Conservation (phyloP, 2,113 vertebrate genomes). For the Ptilonorhynchus violaceus region DNA sequence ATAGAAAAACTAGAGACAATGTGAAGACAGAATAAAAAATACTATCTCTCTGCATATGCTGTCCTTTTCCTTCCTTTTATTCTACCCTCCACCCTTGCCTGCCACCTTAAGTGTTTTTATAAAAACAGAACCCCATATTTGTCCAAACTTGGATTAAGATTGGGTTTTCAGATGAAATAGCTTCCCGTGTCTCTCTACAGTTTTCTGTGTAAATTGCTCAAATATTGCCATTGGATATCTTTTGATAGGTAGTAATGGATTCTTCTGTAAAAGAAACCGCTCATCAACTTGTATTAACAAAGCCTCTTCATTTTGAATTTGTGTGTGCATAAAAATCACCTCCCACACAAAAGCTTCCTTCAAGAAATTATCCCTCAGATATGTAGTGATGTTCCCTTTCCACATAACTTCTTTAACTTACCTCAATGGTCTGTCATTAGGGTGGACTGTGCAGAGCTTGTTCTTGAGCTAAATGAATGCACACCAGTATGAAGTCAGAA, state of each 20-base stretch:
- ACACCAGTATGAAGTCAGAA: not conserved
- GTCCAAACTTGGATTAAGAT: not conserved
- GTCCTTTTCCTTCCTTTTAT: not conserved
- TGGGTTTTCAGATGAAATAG: not conserved
- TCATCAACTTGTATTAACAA: not conserved
- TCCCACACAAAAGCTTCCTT: not conserved
- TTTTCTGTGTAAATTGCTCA: not conserved
- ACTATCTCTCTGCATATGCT: not conserved
- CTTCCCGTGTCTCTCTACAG: not conserved
- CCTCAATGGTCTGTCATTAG: accelerated
- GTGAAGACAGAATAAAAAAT: not conserved
- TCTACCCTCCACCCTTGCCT: not conserved
- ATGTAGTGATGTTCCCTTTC: not conserved
- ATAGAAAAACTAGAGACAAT: not conserved
- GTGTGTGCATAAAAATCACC: not conserved
- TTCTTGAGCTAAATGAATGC: not conserved
- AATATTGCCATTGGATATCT: not conserved
- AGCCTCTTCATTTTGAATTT: not conserved
- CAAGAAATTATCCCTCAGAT: not conserved
- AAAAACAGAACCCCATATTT: not conserved
- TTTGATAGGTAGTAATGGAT: not conserved
- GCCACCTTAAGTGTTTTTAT: not conserved
- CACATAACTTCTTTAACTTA: not conserved
- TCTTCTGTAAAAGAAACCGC: not conserved
- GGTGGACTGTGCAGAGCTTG: not conserved